Conservation (phyloP, 2,113 vertebrate genomes). For the Cottus gobio region DNA sequence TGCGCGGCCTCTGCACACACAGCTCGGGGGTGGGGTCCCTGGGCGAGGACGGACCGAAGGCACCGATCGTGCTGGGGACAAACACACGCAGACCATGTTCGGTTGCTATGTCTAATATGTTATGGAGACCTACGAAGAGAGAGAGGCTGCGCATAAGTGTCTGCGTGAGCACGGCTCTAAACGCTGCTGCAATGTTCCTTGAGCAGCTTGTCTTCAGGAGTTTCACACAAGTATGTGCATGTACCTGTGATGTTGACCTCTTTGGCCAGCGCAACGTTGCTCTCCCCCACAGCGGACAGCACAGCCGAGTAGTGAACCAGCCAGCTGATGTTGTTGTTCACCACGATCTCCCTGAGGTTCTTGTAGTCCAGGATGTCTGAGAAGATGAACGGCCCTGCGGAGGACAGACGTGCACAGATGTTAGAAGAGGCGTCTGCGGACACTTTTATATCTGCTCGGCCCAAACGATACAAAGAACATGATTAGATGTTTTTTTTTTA, state of each 20-base stretch:
- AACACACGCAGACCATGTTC: constrained; percentile 90
- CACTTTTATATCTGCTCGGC: neutral
- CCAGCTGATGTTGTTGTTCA: constrained; percentile 93
- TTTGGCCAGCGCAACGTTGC: constrained; percentile 89
- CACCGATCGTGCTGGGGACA: constrained; percentile 93
- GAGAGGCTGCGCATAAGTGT: constrained; percentile 34
- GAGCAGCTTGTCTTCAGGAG: neutral
- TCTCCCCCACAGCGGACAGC: constrained; percentile 89
- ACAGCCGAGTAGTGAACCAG: constrained; percentile 88
- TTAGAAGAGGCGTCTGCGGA: neutral
- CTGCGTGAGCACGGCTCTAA: neutral
- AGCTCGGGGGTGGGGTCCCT: constrained; percentile 91
- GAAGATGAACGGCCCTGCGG: constrained; percentile 90
- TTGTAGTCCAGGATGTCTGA: constrained; percentile 92
- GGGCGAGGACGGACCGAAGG: constrained; percentile 91
- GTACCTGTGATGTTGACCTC: constrained; percentile 91
- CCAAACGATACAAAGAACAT: neutral
- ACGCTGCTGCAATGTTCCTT: neutral
- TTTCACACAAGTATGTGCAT: neutral
- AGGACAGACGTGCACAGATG: neutral
- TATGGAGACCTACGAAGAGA: constrained; percentile 86
- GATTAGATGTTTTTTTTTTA: neutral
- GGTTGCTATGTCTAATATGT: constrained; percentile 89
- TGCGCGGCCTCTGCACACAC: constrained; percentile 92
- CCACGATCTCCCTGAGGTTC: constrained; percentile 90